Evolutionary conservation across 2,797 vertebrate genomes (phyloP).

Genomic region (Rhadinocentrus ornatus): DNA sequence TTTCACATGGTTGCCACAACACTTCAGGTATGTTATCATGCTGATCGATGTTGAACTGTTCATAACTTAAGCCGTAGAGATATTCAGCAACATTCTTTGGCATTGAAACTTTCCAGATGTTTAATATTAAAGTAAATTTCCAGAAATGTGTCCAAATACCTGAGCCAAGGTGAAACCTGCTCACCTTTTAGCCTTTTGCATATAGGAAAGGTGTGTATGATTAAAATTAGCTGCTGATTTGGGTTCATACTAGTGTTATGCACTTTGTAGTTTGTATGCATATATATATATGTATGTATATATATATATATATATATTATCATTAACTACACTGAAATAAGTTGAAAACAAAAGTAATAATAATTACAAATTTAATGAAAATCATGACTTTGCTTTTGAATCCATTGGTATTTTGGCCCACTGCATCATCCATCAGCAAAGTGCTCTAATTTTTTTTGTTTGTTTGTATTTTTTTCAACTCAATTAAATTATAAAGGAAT

Average conservation of each 20-base stretch:
- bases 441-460: too few relatives aligned
- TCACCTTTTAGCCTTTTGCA: not conserved
- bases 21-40: constrained; percentile 31
- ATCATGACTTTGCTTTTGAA: too few relatives aligned
- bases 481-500: too few relatives aligned
- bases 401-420: too few relatives aligned
- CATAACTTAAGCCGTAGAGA: constrained; percentile 21
- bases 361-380: too few relatives aligned
- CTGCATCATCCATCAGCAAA: too few relatives aligned
- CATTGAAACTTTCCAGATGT: constrained; percentile 31
- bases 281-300: too few relatives aligned
- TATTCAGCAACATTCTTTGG: constrained; percentile 15
- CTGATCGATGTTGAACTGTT: not conserved
- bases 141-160: constrained; percentile 23
- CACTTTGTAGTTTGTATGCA: too few relatives aligned
- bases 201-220: not conserved
- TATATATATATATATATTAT: too few relatives aligned
- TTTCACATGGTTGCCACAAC: constrained; percentile 25
- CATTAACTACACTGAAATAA: too few relatives aligned
- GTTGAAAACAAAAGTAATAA: too few relatives aligned
- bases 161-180: not conserved
- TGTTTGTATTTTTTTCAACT: too few relatives aligned
- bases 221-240: not conserved
- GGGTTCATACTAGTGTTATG: not conserved
- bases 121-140: constrained; percentile 30